phyloP scores from a whole-genome alignment of 2,113 vertebrate genomes.

The Lontra canadensis region DNA sequence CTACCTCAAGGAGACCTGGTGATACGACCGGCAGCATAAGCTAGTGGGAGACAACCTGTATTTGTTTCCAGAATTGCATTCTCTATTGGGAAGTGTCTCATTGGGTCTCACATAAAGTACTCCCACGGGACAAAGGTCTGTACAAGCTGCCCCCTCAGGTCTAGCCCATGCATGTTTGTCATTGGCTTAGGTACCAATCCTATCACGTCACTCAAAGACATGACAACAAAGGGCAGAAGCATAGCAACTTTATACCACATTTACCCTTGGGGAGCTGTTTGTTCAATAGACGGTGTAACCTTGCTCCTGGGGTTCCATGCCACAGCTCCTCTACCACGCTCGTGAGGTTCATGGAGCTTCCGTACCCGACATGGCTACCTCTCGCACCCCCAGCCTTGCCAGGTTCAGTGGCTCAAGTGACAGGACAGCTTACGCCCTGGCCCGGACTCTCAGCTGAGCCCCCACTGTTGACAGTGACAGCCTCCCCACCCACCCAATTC shows the following conservation, averaged over 20 bases:
- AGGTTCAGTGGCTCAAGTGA: background rate
- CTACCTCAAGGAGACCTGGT: background rate
- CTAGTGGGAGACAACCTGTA: background rate
- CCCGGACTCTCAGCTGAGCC: background rate
- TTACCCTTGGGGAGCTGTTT: background rate
- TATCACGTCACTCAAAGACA: background rate
- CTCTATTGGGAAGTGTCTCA: background rate
- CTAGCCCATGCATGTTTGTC: background rate
- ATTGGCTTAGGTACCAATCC: background rate
- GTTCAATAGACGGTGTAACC: background rate
- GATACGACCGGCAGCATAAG: too few relatives aligned
- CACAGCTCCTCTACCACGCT: rapidly evolving
- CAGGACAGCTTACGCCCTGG: background rate
- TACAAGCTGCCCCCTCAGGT: background rate
- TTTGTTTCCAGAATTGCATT: background rate
- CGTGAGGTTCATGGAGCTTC: background rate
- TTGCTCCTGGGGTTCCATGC: background rate
- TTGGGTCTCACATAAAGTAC: background rate
- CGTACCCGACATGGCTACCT: rapidly evolving
- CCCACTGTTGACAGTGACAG: background rate
- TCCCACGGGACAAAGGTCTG: background rate
- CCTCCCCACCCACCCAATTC: background rate
- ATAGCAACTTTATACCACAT: rapidly evolving
- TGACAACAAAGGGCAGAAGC: background rate
- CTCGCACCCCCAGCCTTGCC: too few relatives aligned